Evolutionary conservation across 2,888 invertebrate species (phyloP), one percentile per base, ranked within the genome.

Genomic region (Patella caerulea): DNA sequence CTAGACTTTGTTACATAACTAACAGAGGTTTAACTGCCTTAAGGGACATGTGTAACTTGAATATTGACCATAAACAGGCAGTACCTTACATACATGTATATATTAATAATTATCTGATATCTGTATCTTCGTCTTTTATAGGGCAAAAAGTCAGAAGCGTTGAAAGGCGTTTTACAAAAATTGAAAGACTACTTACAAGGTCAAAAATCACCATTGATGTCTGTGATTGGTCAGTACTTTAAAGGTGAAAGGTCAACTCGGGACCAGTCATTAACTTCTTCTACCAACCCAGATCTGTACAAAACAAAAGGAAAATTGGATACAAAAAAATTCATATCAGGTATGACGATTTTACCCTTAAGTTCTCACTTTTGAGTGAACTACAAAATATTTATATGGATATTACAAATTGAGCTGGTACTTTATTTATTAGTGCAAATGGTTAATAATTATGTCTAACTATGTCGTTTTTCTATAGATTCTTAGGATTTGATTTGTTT

Each of bases 201-300:
- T 65, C 83, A 84, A 19, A 83, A 79, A 71, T 85, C 87, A 14
- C 83, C 85, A 52, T 75, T 88, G 72, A 75, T 84, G 7, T 78
- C 84, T 34, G 77, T 88, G 9, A 79, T 86, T 9, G 81, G 84
- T 19, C 88, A 88, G 80, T 86, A 84, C 69, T 73, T 86, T 56
- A 75, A 72, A 29, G 72, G 81, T 11, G 71, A 79, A 53, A 53
- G 53, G 12, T 34, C 29, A 59, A n/a, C 65, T 15, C 75, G 12
- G 29, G 55, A n/a, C 19, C 54, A 29, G 2, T 52, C 59, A 52
- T 17, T 29, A 55, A 73, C 54, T 45, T 45, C 72, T 54, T 77
- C 77, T 15, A 53, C 73, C 7, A 72, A 77, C 24, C 74, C 74
- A 29, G 74, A 73, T 59, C 53, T 19, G 7, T 71, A 78, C 3